Percentiles rank a stretch among this genome's conserved stretches.
Evolutionary conservation across 2,797 vertebrate species (phyloP).

Genomic region (Acanthurus leucopareius): DNA sequence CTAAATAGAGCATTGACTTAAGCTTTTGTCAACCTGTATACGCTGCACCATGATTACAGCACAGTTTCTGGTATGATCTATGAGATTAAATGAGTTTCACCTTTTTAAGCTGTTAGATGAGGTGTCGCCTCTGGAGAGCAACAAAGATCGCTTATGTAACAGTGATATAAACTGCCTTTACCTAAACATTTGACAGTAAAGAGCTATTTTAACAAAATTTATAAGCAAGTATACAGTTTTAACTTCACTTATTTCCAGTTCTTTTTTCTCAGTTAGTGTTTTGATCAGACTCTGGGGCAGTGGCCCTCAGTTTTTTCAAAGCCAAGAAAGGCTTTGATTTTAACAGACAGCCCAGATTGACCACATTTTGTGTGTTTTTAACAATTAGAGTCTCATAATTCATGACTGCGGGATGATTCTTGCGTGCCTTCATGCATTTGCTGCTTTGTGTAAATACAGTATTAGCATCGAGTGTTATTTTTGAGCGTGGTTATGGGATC

Average conservation of each 20-base stretch:
- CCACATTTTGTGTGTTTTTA: slow-evolving; percentile 10
- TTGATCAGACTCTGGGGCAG: neutral
- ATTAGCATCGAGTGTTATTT: slow-evolving; percentile 37
- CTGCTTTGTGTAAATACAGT: slow-evolving; percentile 31
- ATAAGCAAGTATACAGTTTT: neutral
- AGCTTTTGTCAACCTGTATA: slow-evolving; percentile 17
- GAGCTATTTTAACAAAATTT: neutral
- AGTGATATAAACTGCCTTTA: neutral
- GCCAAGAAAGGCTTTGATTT: slow-evolving; percentile 14
- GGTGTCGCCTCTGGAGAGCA: neutral
- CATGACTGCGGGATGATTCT: slow-evolving; percentile 21
- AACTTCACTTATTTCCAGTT: neutral
- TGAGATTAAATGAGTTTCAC: slow-evolving; percentile 31
- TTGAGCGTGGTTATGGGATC: slow-evolving; percentile 36
- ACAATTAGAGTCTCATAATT: slow-evolving; percentile 28
- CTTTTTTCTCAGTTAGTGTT: neutral
- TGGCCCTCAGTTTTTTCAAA: neutral
- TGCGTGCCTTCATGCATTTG: slow-evolving; percentile 9
- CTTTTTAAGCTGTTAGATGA: slow-evolving; percentile 4
- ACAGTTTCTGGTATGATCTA: slow-evolving; percentile 21
- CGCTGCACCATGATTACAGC: slow-evolving; percentile 12
- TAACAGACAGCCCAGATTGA: neutral
- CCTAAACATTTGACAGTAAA: neutral
- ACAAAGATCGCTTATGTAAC: neutral
- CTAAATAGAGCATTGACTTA: slow-evolving; percentile 10